Percentiles rank a stretch among this genome's conserved stretches.
phyloP scores from a whole-genome alignment of 2,113 vertebrate species.

The Taurulus bubalis region DNA sequence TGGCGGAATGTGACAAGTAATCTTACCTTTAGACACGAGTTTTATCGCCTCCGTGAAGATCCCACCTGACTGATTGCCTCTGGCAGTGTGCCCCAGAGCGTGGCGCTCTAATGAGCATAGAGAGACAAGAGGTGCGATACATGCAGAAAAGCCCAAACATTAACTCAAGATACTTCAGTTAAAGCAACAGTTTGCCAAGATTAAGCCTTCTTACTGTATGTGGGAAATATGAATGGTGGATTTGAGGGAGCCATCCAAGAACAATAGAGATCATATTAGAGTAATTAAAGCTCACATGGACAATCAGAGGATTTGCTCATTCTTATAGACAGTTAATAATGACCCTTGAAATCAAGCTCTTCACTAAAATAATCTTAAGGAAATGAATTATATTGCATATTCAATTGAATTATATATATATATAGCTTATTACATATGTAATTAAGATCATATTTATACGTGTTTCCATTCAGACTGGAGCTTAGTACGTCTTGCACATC shows the following conservation, averaged over 20 bases:
- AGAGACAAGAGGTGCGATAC: slow-evolving; percentile 7
- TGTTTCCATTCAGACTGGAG: neutral
- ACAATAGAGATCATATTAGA: neutral
- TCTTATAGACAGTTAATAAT: neutral
- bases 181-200: neutral
- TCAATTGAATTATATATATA: neutral
- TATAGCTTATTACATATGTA: neutral
- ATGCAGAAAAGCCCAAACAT: slow-evolving; percentile 7
- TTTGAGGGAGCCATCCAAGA: neutral
- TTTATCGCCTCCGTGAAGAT: slow-evolving; percentile 39
- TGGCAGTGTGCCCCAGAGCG: slow-evolving; percentile 26
- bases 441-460: neutral
- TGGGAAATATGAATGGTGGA: neutral
- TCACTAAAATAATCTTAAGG: neutral
- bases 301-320: neutral
- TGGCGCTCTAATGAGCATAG: slow-evolving; percentile 30
- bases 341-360: neutral
- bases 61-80: slow-evolving; percentile 36
- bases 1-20: slow-evolving; percentile 33
- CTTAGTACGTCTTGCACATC: neutral
- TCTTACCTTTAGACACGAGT: slow-evolving; percentile 49
- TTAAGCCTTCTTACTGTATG: neutral
- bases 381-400: neutral
- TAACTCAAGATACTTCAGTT: neutral
- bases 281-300: neutral